Evolutionary conservation across 2,113 vertebrate genomes (phyloP).

Genomic region (Engraulis encrasicolus): DNA sequence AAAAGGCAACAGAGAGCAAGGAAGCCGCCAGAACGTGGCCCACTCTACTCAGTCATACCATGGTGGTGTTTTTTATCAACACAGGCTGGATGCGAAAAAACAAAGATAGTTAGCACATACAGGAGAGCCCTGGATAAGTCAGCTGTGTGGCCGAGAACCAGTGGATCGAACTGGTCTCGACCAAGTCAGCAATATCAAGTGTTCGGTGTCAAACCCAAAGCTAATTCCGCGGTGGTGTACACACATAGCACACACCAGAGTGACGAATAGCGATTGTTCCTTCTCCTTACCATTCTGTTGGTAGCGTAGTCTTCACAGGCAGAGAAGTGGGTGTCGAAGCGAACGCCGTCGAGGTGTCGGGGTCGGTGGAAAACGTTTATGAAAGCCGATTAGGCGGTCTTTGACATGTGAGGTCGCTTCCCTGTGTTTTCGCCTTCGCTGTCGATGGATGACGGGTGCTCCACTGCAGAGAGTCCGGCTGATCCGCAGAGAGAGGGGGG

Average conservation of each 20-base stretch:
- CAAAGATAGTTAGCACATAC: constrained; percentile 8
- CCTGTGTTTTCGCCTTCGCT: neutral
- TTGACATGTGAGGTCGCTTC: neutral
- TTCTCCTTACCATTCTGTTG: constrained; percentile 59
- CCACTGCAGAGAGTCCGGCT: constrained; percentile 72
- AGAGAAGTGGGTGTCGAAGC: neutral
- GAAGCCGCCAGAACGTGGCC: constrained; percentile 32
- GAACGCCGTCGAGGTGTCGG: constrained; percentile 4
- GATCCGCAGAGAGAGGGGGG: constrained; percentile 71
- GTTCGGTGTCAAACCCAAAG: neutral
- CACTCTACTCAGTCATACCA: constrained; percentile 37
- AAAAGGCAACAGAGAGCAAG: neutral
- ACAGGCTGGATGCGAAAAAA: constrained; percentile 19
- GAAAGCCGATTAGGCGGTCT: neutral
- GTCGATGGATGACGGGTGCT: constrained; percentile 37
- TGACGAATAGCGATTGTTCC: constrained; percentile 10
- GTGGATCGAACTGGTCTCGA: neutral
- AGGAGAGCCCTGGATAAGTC: neutral
- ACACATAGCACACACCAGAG: constrained; percentile 14
- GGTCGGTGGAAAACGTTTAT: neutral
- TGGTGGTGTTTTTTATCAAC: constrained; percentile 43
- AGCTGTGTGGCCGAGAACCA: neutral
- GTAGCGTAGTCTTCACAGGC: constrained; percentile 33
- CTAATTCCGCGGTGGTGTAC: neutral
- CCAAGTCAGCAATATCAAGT: neutral